A percentile compares a stretch with the other conserved stretches of the same genome.
These are phyloP conservation scores for Priocnemis perturbator DNA, from an alignment of 2,888 invertebrate species.

Conservation along the genomic window DNA sequence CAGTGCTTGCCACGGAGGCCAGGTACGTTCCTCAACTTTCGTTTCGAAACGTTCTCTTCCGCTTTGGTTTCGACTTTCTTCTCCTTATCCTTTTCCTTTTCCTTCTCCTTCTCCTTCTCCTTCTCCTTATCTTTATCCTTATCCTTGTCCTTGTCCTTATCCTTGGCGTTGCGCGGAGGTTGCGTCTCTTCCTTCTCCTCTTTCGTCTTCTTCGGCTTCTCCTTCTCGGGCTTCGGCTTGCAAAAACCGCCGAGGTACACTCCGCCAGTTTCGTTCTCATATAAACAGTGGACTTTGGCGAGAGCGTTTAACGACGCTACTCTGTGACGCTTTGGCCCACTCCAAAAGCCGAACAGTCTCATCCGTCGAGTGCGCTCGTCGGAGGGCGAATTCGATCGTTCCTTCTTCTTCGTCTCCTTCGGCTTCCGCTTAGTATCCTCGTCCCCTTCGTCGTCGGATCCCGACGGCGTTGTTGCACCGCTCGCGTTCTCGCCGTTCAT, in stretches of 20 bases:
- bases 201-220: constrained; percentile 57
- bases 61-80: constrained; percentile 55
- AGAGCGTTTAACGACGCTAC: constrained; percentile 93
- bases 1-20: constrained; percentile 89
- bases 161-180: constrained; percentile 62
- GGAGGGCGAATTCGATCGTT: constrained; percentile 61
- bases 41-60: constrained; percentile 73
- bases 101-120: constrained; percentile 54
- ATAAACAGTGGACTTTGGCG: constrained; percentile 93
- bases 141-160: constrained; percentile 57
- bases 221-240: constrained; percentile 76
- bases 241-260: constrained; percentile 79
- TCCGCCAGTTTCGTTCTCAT: constrained; percentile 90
- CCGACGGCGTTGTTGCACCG: constrained; percentile 33
- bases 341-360: constrained; percentile 83
- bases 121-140: constrained; percentile 62
- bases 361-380: constrained; percentile 75
- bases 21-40: constrained; percentile 83
- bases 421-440: constrained; percentile 39
- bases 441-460: constrained; percentile 42
- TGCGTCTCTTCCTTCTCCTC: constrained; percentile 54
- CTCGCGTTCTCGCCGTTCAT: constrained; percentile 43
- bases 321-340: constrained; percentile 87
- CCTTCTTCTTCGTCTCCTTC: constrained; percentile 50
- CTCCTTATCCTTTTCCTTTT: constrained; percentile 66